Evolutionary conservation across 2,888 invertebrate genomes (phyloP).

Genomic region (Mellilla xanthometata): DNA sequence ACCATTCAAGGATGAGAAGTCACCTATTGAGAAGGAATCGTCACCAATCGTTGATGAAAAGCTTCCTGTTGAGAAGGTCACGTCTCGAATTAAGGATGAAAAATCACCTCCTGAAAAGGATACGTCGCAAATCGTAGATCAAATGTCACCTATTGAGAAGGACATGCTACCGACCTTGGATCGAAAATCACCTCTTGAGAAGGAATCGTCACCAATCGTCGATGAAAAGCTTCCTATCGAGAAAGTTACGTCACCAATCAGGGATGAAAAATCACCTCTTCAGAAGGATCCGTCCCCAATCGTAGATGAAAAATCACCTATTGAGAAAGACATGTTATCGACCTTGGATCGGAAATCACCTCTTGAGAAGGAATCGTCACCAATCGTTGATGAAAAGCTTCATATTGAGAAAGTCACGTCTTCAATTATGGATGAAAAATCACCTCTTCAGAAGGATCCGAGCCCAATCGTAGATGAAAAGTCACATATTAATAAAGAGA

Average conservation of each 20-base stretch:
- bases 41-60: neutral
- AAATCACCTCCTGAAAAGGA: neutral
- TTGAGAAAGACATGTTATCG: too few relatives aligned
- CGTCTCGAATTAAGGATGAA: neutral
- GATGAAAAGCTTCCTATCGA: neutral
- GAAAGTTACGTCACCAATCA: neutral
- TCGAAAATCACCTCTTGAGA: neutral
- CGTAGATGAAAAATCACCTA: neutral
- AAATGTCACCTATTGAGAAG: neutral
- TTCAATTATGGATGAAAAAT: neutral
- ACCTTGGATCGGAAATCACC: neutral
- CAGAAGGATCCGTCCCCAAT: constrained; percentile 13
- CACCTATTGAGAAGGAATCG: neutral
- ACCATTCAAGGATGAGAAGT: neutral
- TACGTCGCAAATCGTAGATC: neutral
- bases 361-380: neutral
- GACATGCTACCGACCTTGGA: neutral
- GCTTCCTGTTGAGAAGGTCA: too few relatives aligned
- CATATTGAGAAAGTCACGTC: too few relatives aligned
- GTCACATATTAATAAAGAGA: neutral
- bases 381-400: neutral
- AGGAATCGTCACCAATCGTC: neutral
- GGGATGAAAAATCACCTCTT: constrained; percentile 13
- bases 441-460: neutral
- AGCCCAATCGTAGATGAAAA: constrained; percentile 8